Evolutionary conservation across 2,797 vertebrate genomes (phyloP), one percentile per base, ranked within the genome.

Genomic region (Trematomus bernacchii): DNA sequence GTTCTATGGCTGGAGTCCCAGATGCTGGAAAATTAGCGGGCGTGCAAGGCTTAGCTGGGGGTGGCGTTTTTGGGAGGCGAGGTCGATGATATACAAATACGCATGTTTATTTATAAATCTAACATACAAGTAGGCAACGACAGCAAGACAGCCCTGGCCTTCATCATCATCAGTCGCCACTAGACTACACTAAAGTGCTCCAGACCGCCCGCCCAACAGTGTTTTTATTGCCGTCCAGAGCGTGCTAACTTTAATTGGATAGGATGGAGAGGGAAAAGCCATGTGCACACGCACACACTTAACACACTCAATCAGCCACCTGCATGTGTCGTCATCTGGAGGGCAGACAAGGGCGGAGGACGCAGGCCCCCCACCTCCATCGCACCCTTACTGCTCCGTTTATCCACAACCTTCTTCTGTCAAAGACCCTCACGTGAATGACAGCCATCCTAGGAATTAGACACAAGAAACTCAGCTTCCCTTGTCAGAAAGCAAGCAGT

Each of bases 251-350:
- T 87, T 85, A 75, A 86, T 51, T 62, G 79, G 71, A 65, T 71
- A 43, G 71, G 70, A 75, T 33, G 61, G 66, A 77, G 66, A 83
- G 66, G 68, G 69, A 85, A 85, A 54, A 83, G 75, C 63, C 60
- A 76, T 68, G 68, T 80, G 69, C 74, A 64, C 37, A 37, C 62
- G 61, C 16, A 18, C 61, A 60, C 72, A 64, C 53, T 76, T 67
- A 77, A 78, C 79, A 79, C 82, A 86, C 81, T 80, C 76, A 72
- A 55, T 84, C 81, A 83, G 73, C 85, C 91, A 89, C 90, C 89
- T 91, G 87, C 83, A 53, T 84, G 69, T 85, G 71, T 86, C 80
- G 62, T 90, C 90, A 88, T 86, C 84, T 93, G 90, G 83, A 85
- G 73, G 51, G 76, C 85, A 92, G 88, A 89, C 77, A 30, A 3